These are phyloP conservation scores for Enteromius paludinosus DNA, from an alignment of 2,797 vertebrate species.

Conservation along the genomic window DNA sequence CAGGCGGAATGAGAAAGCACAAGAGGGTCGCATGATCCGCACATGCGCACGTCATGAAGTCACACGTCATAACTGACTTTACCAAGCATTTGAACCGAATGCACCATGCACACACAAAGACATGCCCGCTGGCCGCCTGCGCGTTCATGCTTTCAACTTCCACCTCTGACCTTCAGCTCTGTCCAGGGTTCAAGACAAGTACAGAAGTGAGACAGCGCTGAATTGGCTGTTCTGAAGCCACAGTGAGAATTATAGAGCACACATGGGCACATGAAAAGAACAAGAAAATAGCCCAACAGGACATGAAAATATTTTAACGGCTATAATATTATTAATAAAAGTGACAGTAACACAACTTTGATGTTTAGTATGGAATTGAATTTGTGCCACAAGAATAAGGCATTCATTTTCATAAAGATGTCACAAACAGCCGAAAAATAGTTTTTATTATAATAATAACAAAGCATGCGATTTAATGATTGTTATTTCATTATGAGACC, in stretches of 20 bases:
- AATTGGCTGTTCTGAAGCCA: slow-evolving; percentile 13
- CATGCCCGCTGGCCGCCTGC: slow-evolving; percentile 2
- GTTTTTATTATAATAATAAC: neutral
- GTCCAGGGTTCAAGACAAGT: neutral
- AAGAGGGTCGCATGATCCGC: slow-evolving; percentile 31
- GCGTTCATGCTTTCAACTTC: slow-evolving; percentile 28
- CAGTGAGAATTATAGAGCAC: neutral
- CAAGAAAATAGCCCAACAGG: neutral
- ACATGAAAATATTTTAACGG: neutral
- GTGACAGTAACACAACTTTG: neutral
- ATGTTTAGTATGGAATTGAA: neutral
- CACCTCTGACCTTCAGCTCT: slow-evolving; percentile 33
- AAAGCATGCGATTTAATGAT: too few relatives aligned
- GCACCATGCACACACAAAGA: slow-evolving; percentile 42
- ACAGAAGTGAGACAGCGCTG: neutral
- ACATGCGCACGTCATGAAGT: slow-evolving; percentile 44
- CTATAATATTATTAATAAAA: neutral
- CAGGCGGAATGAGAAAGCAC: slow-evolving; percentile 51
- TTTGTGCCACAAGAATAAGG: neutral
- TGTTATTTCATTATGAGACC: neutral
- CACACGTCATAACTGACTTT: slow-evolving; percentile 37
- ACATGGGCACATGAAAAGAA: neutral
- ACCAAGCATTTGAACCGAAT: neutral
- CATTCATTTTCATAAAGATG: neutral
- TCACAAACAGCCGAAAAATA: neutral